Evolutionary conservation across 1,140 invertebrate species (phyloP).

Genomic region (Saccostrea echinata): DNA sequence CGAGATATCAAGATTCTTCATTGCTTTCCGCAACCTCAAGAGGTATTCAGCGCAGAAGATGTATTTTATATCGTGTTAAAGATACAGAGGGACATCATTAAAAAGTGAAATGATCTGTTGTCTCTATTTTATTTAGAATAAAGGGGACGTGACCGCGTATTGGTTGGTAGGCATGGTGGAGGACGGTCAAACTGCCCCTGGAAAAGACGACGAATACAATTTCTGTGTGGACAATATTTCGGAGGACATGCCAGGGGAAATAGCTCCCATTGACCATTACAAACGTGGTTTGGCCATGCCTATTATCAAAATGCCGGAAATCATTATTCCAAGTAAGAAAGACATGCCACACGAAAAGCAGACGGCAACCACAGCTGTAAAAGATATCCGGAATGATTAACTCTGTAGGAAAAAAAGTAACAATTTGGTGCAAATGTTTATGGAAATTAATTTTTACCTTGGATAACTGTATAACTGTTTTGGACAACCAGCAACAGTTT

Average conservation of each 20-base stretch:
- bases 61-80: no score
- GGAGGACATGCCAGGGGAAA: slow-evolving; percentile 42
- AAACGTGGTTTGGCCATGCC: slow-evolving; percentile 38
- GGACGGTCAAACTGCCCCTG: neutral
- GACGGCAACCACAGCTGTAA: neutral
- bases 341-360: slow-evolving; percentile 13
- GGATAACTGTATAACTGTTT: no score
- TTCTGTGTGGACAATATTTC: slow-evolving; percentile 39
- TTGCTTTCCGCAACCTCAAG: no score
- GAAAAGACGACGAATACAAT: slow-evolving; percentile 36
- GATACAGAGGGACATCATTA: no score
- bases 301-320: slow-evolving; percentile 19
- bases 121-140: neutral
- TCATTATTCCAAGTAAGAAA: slow-evolving; percentile 12
- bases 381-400: slow-evolving; percentile 17
- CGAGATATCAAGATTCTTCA: no score
- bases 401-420: neutral
- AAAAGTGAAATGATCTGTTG: no score
- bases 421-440: neutral
- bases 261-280: slow-evolving; percentile 39
- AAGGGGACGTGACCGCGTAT: slow-evolving; percentile 32
- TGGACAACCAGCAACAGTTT: no score
- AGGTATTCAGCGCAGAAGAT: no score
- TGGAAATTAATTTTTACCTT: neutral
- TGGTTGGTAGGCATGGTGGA: slow-evolving; percentile 36